Conservation (phyloP, 1,140 invertebrate species). For the Leptinotarsa undecemlineata region DNA sequence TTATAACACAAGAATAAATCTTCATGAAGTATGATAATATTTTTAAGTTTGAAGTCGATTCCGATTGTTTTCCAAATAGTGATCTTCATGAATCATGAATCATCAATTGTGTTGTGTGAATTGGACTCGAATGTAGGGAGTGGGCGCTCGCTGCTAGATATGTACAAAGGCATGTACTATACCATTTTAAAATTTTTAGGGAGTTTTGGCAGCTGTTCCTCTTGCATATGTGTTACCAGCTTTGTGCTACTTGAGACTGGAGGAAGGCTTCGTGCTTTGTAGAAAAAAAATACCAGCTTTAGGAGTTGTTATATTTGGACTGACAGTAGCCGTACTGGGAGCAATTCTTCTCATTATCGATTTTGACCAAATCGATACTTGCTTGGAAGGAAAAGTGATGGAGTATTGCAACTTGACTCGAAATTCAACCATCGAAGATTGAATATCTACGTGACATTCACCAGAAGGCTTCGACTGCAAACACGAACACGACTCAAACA, state of each 20-base stretch:
- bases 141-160: no score
- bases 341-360: constrained; percentile 51
- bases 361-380: constrained; percentile 51
- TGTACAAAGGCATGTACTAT: no score
- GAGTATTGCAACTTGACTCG: constrained; percentile 44
- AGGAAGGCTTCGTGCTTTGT: constrained; percentile 72
- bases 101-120: no score
- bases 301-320: constrained; percentile 71
- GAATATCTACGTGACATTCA: no score
- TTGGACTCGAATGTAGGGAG: no score
- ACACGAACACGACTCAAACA: no score
- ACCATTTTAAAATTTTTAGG: constrained; percentile 57
- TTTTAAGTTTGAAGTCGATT: no score
- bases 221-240: constrained; percentile 84
- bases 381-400: constrained; percentile 52
- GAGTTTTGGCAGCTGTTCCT: constrained; percentile 81
- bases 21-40: no score
- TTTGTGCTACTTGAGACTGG: constrained; percentile 77
- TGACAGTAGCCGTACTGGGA: constrained; percentile 63
- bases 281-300: constrained; percentile 73
- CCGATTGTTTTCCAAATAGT: no score
- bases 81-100: no score
- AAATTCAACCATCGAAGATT: background rate
- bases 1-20: no score
- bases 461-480: no score